phyloP scores from a whole-genome alignment of 1,140 invertebrate species.

The Pseudachorutes palmiensis region DNA sequence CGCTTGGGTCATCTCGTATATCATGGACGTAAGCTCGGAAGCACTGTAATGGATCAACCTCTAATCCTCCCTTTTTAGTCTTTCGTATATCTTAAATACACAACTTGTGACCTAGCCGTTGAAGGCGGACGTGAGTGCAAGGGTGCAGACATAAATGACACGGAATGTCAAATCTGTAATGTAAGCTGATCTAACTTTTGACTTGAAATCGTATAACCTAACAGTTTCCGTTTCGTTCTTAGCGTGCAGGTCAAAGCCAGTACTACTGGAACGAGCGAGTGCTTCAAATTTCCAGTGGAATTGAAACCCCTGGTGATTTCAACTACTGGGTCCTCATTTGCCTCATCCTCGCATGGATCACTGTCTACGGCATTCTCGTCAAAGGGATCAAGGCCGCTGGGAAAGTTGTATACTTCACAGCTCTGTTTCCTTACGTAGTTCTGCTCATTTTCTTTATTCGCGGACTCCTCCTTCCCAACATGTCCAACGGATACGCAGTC shows the following conservation, averaged over 20 bases:
- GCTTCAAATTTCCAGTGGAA: conserved; percentile 76
- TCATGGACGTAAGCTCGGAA: background rate
- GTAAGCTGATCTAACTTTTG: conserved; percentile 13
- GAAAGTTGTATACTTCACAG: conserved; percentile 80
- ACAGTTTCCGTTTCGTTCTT: no score
- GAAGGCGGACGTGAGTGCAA: no score
- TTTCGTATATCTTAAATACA: no score
- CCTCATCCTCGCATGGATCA: conserved; percentile 63
- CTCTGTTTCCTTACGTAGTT: conserved; percentile 90
- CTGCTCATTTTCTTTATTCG: conserved; percentile 90
- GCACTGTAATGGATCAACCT: no score
- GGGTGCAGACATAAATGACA: no score
- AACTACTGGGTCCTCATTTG: conserved; percentile 90
- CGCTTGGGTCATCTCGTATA: conserved; percentile 11
- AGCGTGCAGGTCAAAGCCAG: conserved; percentile 70
- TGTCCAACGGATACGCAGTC: conserved; percentile 75
- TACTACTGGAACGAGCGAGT: conserved; percentile 89
- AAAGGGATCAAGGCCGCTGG: conserved; percentile 48
- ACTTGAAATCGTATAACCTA: background rate
- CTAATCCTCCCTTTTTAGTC: no score
- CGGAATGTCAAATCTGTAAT: background rate
- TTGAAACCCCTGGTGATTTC: conserved; percentile 74
- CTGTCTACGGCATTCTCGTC: conserved; percentile 96
- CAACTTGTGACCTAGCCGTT: no score
- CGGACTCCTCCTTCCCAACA: conserved; percentile 80